A percentile compares a stretch with the other conserved stretches of the same genome.
phyloP scores from a whole-genome alignment of 2,888 invertebrate species.

The Itoplectis maculator region DNA sequence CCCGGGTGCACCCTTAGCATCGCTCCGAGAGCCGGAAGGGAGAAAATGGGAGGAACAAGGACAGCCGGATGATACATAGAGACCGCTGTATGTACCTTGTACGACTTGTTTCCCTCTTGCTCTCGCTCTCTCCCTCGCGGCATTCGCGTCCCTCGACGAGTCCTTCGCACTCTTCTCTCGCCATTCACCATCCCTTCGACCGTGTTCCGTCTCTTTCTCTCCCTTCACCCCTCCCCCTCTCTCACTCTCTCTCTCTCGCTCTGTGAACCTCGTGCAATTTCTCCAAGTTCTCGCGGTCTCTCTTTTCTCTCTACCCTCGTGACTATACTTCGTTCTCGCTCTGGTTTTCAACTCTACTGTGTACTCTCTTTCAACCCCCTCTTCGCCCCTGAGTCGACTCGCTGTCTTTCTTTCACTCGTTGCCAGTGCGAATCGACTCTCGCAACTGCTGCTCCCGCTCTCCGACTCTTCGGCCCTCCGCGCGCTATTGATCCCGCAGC shows the following conservation, averaged over 20 bases:
- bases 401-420: conserved; percentile 44
- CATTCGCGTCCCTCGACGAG: conserved; percentile 27
- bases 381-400: conserved; percentile 58
- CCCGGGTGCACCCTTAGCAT: background rate
- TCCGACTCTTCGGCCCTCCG: conserved; percentile 80
- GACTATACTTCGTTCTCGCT: conserved; percentile 63
- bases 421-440: conserved; percentile 57
- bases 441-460: conserved; percentile 62
- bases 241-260: conserved; percentile 44
- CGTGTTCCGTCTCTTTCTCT: conserved; percentile 15
- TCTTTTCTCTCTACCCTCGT: conserved; percentile 1
- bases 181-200: conserved; percentile 62
- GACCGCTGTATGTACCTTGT: background rate
- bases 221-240: background rate
- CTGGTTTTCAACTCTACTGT: conserved; percentile 58
- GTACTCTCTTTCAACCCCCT: conserved; percentile 34
- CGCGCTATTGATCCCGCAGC: conserved; percentile 84
- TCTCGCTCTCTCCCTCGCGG: conserved; percentile 65
- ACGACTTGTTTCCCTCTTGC: conserved; percentile 67
- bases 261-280: conserved; percentile 55
- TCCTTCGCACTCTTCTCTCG: conserved; percentile 54
- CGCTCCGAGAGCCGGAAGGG: background rate
- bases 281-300: conserved; percentile 16
- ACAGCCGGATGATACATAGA: conserved; percentile 4
- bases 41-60: conserved; percentile 21